Evolutionary conservation across 2,797 vertebrate genomes (phyloP).

Genomic region (Synaphobranchus kaupii): DNA sequence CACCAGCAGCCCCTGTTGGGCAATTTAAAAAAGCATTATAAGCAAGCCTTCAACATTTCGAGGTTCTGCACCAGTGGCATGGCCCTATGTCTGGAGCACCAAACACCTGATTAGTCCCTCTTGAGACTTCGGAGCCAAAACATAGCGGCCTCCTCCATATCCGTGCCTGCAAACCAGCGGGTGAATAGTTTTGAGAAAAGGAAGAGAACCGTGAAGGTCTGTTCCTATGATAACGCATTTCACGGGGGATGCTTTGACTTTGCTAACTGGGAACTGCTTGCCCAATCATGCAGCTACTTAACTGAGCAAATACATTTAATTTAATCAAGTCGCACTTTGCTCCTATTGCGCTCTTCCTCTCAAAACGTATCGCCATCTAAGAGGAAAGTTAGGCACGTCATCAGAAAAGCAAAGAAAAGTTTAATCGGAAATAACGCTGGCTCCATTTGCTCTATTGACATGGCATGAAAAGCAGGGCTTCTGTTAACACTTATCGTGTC

Average conservation of each 20-base stretch:
- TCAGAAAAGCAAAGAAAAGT: background rate
- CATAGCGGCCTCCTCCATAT: background rate
- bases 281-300: background rate
- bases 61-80: background rate
- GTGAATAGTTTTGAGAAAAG: background rate
- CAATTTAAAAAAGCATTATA: no score
- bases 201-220: background rate
- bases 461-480: background rate
- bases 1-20: background rate
- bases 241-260: background rate
- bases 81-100: background rate
- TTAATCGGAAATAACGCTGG: background rate
- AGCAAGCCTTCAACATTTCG: background rate
- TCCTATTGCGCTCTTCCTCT: background rate
- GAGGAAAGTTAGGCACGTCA: background rate
- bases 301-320: conserved; percentile 6
- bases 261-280: background rate
- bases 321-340: background rate
- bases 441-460: background rate
- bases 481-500: background rate
- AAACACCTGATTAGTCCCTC: background rate
- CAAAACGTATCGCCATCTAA: background rate
- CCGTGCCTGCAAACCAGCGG: background rate
- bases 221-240: background rate
- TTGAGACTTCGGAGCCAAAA: background rate